Evolutionary conservation across 2,113 vertebrate genomes (phyloP), one percentile per base, ranked within the genome.

Genomic region (Peromyscus maniculatus): DNA sequence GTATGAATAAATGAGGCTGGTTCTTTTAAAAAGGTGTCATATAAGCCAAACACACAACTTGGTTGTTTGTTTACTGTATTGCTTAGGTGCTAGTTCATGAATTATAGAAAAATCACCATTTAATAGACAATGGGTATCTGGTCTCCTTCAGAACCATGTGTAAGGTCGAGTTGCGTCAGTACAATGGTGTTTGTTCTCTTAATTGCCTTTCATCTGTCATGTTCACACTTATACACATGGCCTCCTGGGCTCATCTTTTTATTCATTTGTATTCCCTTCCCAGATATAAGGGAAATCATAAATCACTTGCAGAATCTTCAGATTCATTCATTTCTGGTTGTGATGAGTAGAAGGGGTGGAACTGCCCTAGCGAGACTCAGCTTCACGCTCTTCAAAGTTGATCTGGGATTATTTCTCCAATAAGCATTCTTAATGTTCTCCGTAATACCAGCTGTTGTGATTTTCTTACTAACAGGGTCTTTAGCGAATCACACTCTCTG

Each of bases 381-480:
- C 96, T 97, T 94, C 80, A n/a, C 59, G 83, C 66, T 96, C 92
- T 94, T 95, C 95, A 90, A 89, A 97, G 96, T 87, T 93, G 71
- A 96, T 97, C 92, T 97, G 97, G 95, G 93, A 95, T 97, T 97
- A 95, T 96, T 96, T 97, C 93, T 96, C 90, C 96, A 97, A 82
- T 96, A 88, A 96, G 84, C 59, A 1, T 92, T 82, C 87, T 97
- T 97, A 94, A 97, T 94, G 92, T 95, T 96, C 94, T 97, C 94
- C 96, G 64, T 97, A 93, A 96, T 97, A 96, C 94, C 98, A 98
- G 95, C 97, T 98, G 97, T 96, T 97, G 95, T 90, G 96, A 94
- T 94, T 98, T 97, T 95, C 94, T 96, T 93, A 96, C 95, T 96
- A 93, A 97, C 87, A 17, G 64, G 78, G 91, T 97, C 83, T 96